These are phyloP conservation scores for Perdix hodgsoniae DNA, from an alignment of 2,797 vertebrate species.

Conservation along the genomic window DNA sequence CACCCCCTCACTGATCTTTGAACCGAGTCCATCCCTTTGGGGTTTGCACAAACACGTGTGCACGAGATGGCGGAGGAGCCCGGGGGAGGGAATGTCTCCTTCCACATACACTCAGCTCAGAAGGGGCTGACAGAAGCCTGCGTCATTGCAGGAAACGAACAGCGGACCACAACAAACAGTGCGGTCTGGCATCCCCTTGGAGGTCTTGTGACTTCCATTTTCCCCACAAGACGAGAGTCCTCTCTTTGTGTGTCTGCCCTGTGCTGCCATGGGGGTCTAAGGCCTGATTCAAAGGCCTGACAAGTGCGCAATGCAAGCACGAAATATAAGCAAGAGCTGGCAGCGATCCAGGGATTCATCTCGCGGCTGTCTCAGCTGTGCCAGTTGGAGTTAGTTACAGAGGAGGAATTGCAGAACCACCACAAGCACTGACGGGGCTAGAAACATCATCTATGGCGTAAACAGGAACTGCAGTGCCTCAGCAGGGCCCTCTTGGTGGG, in stretches of 20 bases:
- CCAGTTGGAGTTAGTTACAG: constrained; percentile 37
- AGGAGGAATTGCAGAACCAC: neutral
- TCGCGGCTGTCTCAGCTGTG: neutral
- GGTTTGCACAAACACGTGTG: neutral
- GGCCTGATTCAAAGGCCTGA: constrained; percentile 30
- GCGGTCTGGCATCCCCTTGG: neutral
- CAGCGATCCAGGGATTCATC: constrained; percentile 29
- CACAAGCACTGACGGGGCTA: neutral
- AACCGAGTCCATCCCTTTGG: neutral
- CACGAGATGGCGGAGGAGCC: rapidly evolving
- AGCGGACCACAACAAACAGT: constrained; percentile 38
- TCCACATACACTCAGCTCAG: rapidly evolving
- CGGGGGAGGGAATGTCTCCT: neutral
- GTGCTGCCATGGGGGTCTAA: rapidly evolving
- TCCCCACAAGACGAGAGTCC: neutral
- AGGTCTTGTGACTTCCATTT: constrained; percentile 24
- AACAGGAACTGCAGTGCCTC: neutral
- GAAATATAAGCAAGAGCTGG: constrained; percentile 52
- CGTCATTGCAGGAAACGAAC: constrained; percentile 29
- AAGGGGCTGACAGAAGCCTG: neutral
- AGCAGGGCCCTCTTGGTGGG: neutral
- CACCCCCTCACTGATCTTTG: neutral
- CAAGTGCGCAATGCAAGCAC: neutral
- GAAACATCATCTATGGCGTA: neutral
- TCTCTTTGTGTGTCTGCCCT: neutral